Evolutionary conservation across 2,113 vertebrate genomes (phyloP), one percentile per base, ranked within the genome.

Genomic region (Myocastor coypus): DNA sequence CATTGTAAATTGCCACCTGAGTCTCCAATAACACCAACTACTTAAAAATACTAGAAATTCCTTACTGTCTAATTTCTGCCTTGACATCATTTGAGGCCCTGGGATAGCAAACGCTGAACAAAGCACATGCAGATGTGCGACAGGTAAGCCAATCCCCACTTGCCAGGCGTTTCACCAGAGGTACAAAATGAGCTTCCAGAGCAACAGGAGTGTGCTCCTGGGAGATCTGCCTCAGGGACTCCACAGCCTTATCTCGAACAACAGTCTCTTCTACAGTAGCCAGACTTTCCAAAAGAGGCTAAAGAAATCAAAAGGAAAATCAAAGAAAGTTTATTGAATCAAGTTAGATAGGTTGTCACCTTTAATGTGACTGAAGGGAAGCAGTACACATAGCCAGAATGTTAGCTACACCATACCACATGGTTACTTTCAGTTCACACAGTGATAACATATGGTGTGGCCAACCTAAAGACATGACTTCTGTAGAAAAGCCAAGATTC

Each of bases 141-240:
- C 99, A 99, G 40, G 99, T 99, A 97, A 99, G 99, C 99, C 99
- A 99, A 97, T 99, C 99, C 42, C 99, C 99, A 64, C 99, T 99
- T 32, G 99, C 99, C 86, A 99, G 97, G 22, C 99, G 98, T 95
- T 99, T 99, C 91, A 99, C 99, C 98, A 99, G 98, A n/a, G 99
- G 99, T 68, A 99, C 99, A 97, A 99, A 99, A 91, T 99, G 99
- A 80, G 99, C 99, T 98, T 99, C 99, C 92, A 99, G 98, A 96
- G 99, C 99, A 80, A 99, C 98, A 13, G 99, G 98, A 40, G 99
- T 99, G 85, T 99, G 99, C 97, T 99, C 99, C 98, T 99, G 98
- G 59, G 99, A 99, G 97, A 99, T 99, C 97, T 99, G 99, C 37
- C 99, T 98, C 98, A 99, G 98, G 24, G 99, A 99, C 95, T 99